Evolutionary conservation across 2,797 vertebrate genomes (phyloP), one percentile per base, ranked within the genome.

Genomic region (Sebastes elongatus): DNA sequence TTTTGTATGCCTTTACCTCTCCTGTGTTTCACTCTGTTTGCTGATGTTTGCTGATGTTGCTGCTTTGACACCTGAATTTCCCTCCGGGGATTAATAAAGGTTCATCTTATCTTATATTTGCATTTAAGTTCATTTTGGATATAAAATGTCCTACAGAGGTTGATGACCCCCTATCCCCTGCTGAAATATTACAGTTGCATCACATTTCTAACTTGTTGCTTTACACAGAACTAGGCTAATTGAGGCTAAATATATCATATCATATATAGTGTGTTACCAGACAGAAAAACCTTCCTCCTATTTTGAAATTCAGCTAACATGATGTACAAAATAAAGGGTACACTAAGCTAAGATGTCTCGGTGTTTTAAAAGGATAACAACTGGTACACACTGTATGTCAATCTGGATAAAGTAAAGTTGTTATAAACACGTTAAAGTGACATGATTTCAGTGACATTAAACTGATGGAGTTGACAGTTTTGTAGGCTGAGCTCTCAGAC

Each of bases 141-240:
- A 3, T n/a, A 32, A 66, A 52, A 22, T 18, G 6, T 27, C 56
- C 49, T 23, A 10, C 35, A 60, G n/a, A 57, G 3, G 23, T 38
- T 32, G 30, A 64, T 16, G 6, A 4, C 46, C 22, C 35, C 25
- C 16, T 38, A 61, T 22, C 13, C 67, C 64, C 73, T 56, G 57
- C 72, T 86, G 32, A 76, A 80, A 71, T 83, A 63, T 85, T 82
- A 85, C 82, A 75, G 65, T 33, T 84, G 70, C 72, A 82, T 85
- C 71, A 84, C 18, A 79, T 71, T 28, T 76, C 49, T 52, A 71
- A 84, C 85, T 88, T 92, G 86, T 88, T 92, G 87, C 88, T 90
- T 74, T 56, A 70, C 79, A 80, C 53, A 84, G 75, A 91, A 88
- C 81, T 88, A 42, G 89, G 90, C 84, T 91, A 91, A 93, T 91